These are phyloP conservation scores for Lycocerus yunnanus DNA, from an alignment of 2,888 invertebrate species.

Conservation along the genomic window DNA sequence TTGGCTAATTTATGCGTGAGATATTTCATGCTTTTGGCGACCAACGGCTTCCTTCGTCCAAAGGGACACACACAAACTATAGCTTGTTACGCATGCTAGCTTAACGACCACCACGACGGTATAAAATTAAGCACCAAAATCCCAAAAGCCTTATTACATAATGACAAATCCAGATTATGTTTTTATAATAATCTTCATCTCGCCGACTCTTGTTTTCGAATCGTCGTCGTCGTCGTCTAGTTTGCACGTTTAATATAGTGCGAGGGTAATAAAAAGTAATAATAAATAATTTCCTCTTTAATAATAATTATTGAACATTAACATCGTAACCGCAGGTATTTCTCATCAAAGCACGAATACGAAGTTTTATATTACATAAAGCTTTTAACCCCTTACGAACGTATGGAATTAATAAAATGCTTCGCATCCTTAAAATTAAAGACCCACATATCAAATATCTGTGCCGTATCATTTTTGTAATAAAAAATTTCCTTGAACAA, in stretches of 20 bases:
- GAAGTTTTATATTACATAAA: constrained; percentile 19
- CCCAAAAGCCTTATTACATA: constrained; percentile 10
- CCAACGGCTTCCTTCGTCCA: constrained; percentile 43
- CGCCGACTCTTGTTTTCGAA: background rate
- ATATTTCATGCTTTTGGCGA: constrained; percentile 51
- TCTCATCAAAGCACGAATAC: constrained; percentile 24
- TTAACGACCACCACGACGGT: constrained; percentile 27
- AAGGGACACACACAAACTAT: constrained; percentile 33
- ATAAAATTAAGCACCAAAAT: constrained; percentile 24
- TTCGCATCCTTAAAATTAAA: constrained; percentile 7
- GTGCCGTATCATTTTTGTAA: background rate
- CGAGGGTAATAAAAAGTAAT: constrained; percentile 8
- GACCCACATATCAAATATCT: constrained; percentile 3
- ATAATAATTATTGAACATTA: constrained; percentile 16
- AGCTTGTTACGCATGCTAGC: constrained; percentile 21
- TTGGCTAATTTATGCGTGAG: constrained; percentile 54
- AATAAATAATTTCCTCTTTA: constrained; percentile 12
- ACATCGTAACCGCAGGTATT: constrained; percentile 26
- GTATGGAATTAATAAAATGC: constrained; percentile 28
- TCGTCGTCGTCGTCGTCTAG: background rate
- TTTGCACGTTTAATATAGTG: background rate
- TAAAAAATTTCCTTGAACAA: background rate
- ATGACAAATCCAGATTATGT: constrained; percentile 2
- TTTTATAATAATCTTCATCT: background rate
- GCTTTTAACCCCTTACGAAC: constrained; percentile 21